A percentile compares a stretch with the other conserved stretches of the same genome.
phyloP scores from a whole-genome alignment of 2,888 invertebrate species.

The Patella ulyssiponensis region DNA sequence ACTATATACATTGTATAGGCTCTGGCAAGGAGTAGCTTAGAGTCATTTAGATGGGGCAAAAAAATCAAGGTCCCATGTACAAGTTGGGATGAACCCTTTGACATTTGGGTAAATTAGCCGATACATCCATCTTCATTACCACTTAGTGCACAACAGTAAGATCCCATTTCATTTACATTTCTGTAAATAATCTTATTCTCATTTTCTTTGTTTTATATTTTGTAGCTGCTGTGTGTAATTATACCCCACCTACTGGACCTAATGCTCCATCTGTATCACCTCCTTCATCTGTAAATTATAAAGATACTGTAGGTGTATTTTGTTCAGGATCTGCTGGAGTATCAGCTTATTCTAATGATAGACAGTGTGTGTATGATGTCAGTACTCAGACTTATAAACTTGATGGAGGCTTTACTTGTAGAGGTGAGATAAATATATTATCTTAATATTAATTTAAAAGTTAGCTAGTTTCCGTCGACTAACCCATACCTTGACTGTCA shows the following conservation, averaged over 20 bases:
- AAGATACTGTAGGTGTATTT: constrained; percentile 5
- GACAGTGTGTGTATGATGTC: constrained; percentile 41
- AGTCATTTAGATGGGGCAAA: too few relatives aligned
- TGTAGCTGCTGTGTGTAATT: constrained; percentile 25
- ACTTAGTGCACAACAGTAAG: too few relatives aligned
- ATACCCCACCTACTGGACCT: neutral
- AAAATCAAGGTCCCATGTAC: too few relatives aligned
- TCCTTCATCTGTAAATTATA: constrained; percentile 16
- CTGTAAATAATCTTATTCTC: too few relatives aligned
- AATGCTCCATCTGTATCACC: neutral
- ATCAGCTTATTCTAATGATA: constrained; percentile 20
- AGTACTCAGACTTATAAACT: constrained; percentile 34
- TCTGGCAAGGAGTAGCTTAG: too few relatives aligned
- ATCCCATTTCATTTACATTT: too few relatives aligned
- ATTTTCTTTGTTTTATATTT: neutral
- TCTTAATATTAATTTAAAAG: too few relatives aligned
- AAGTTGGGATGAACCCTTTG: too few relatives aligned
- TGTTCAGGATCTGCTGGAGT: constrained; percentile 28
- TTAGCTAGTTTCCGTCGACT: neutral
- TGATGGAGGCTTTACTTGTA: constrained; percentile 40
- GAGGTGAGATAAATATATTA: constrained; percentile 24
- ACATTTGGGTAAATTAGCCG: too few relatives aligned
- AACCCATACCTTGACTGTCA: neutral
- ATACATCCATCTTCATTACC: too few relatives aligned
- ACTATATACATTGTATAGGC: too few relatives aligned